These are phyloP conservation scores for Agraylea sexmaculata DNA, from an alignment of 1,140 invertebrate species.

Conservation along the genomic window DNA sequence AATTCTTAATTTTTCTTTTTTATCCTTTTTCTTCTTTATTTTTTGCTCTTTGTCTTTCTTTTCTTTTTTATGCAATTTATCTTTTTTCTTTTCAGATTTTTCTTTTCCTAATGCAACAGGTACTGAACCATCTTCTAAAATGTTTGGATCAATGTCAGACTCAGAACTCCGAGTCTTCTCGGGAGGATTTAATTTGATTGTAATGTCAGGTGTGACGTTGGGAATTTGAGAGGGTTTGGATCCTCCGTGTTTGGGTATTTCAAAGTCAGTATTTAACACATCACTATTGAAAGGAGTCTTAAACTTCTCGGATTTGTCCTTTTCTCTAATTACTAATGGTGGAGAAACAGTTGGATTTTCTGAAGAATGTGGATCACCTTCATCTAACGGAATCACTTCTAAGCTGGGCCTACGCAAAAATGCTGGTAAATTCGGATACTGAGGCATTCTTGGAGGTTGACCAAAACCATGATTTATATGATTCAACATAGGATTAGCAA, in stretches of 20 bases:
- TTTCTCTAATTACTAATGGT: conserved; percentile 24
- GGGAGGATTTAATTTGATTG: conserved; percentile 39
- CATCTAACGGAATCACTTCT: conserved; percentile 39
- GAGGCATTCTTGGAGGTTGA: conserved; percentile 40
- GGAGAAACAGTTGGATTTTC: conserved; percentile 28
- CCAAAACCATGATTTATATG: conserved; percentile 33
- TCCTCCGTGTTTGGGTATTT: conserved; percentile 25
- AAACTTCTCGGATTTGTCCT: conserved; percentile 35
- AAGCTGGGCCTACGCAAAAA: conserved; percentile 33
- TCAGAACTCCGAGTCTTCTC: conserved; percentile 19
- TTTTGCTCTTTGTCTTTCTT: conserved; percentile 56
- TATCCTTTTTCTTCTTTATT: conserved; percentile 67
- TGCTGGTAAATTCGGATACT: conserved; percentile 28
- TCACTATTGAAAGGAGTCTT: conserved; percentile 39
- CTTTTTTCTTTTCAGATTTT: conserved; percentile 46
- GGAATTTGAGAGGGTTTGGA: conserved; percentile 34
- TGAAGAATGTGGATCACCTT: conserved; percentile 30
- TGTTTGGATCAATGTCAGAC: conserved; percentile 21
- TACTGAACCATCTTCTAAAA: conserved; percentile 26
- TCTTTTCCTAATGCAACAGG: conserved; percentile 35
- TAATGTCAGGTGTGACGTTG: conserved; percentile 37
- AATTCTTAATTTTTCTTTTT: conserved; percentile 53
- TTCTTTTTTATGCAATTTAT: conserved; percentile 58
- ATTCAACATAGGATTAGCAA: conserved; percentile 28
- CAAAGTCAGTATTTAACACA: conserved; percentile 31